Conservation (phyloP, 2,888 invertebrate genomes). For the Melangyna quadrimaculata region DNA sequence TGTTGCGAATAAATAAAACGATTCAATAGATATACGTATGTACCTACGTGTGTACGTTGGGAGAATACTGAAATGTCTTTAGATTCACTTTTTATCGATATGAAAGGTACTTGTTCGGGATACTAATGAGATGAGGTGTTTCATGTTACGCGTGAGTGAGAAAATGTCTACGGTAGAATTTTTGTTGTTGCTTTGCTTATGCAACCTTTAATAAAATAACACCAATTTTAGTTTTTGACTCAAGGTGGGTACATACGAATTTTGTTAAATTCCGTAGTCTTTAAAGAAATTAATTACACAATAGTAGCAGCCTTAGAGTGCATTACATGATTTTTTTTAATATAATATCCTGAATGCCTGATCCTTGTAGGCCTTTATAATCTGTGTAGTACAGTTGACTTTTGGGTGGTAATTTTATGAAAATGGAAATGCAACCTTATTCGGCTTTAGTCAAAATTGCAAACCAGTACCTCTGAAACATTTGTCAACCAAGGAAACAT, state of each 20-base stretch:
- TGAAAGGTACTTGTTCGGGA: slow-evolving; percentile 41
- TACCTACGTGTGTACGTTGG: background rate
- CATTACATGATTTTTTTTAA: background rate
- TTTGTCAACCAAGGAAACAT: too few relatives aligned
- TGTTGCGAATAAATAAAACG: slow-evolving; percentile 59
- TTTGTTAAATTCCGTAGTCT: background rate
- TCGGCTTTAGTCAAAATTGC: too few relatives aligned
- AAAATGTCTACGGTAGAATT: slow-evolving; percentile 22
- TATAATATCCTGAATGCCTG: too few relatives aligned
- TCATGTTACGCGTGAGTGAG: slow-evolving; percentile 37
- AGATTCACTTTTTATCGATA: slow-evolving; percentile 45
- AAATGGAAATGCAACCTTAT: too few relatives aligned
- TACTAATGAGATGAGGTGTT: slow-evolving; percentile 56
- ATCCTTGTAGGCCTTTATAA: too few relatives aligned
- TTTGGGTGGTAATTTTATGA: too few relatives aligned
- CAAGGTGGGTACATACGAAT: background rate
- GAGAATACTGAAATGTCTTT: slow-evolving; percentile 52
- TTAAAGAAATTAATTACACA: background rate
- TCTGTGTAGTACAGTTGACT: too few relatives aligned
- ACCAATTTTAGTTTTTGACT: background rate
- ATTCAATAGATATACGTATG: background rate
- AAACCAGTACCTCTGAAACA: too few relatives aligned
- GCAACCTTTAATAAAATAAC: slow-evolving; percentile 27
- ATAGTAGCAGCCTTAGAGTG: background rate
- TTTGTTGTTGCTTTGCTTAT: slow-evolving; percentile 5